Evolutionary conservation across 2,113 vertebrate genomes (phyloP).

Genomic region (Neolamprologus tretocephalus): DNA sequence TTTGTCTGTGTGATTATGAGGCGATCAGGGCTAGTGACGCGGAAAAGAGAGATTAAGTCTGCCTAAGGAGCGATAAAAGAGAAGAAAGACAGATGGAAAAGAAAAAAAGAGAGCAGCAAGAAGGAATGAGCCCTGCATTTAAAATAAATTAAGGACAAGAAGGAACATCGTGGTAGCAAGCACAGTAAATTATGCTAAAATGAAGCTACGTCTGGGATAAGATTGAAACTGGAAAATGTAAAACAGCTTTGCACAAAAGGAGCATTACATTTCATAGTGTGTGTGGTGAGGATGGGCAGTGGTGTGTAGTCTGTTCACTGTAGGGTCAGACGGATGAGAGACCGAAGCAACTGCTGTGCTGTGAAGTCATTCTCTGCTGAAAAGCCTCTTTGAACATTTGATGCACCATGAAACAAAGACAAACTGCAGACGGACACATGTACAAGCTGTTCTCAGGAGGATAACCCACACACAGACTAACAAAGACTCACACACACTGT

Average conservation of each 20-base stretch:
- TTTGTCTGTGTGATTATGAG: slow-evolving; percentile 58
- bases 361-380: slow-evolving; percentile 56
- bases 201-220: slow-evolving; percentile 1
- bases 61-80: slow-evolving; percentile 63
- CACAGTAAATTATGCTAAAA: slow-evolving; percentile 26
- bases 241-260: slow-evolving; percentile 17
- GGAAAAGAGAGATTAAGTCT: slow-evolving; percentile 67
- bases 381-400: slow-evolving; percentile 65
- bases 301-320: slow-evolving; percentile 24
- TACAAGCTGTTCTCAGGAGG: slow-evolving; percentile 42
- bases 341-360: slow-evolving; percentile 44
- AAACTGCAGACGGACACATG: slow-evolving; percentile 56
- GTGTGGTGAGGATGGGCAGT: slow-evolving; percentile 18
- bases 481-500: slow-evolving; percentile 7
- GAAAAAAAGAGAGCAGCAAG: slow-evolving; percentile 27
- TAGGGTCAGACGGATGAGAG: slow-evolving; percentile 50
- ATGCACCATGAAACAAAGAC: slow-evolving; percentile 67
- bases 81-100: slow-evolving; percentile 60
- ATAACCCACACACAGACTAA: not conserved
- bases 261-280: not conserved
- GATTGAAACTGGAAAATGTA: slow-evolving; percentile 37
- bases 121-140: slow-evolving; percentile 36
- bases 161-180: not conserved
- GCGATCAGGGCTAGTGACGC: slow-evolving; percentile 57
- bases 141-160: slow-evolving; percentile 33